Evolutionary conservation across 2,113 vertebrate species (phyloP), one percentile per base, ranked within the genome.

Genomic region (Microtus oregoni): DNA sequence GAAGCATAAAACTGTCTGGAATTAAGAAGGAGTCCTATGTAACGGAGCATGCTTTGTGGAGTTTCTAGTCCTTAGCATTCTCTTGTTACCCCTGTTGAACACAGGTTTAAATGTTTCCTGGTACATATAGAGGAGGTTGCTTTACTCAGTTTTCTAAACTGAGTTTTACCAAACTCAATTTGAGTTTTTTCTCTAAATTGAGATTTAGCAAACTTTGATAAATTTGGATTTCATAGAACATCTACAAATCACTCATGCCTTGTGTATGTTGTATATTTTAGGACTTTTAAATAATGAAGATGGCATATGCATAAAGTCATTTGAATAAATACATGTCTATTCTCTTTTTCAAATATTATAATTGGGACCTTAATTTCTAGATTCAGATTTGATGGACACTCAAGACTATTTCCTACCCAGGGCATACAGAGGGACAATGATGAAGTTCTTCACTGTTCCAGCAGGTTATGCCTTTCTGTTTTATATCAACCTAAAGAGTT

Each of bases 1-100:
- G 94, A 96, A 82, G 47, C 65, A 38, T 89, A 73, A 35, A 96
- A 97, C 85, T 35, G 83, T 91, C 96, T 97, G 96, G 93, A 98
- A 96, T 98, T 96, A 97, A 97, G 98, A 97, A 95, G 91, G 94
- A 87, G 92, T 86, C 67, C 97, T 97, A 87, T 38, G 94, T 92
- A 94, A 86, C 61, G 17, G 52, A 95, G 82, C 92, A 96, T 97
- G 91, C 97, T 97, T 88, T 96, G 87, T 97, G 93, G 83, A 89
- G 97, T 97, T 87, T 70, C 19, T 96, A 92, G 97, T 96, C 47
- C 68, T 96, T 50, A 38, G 61, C 79, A 44, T 22, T 70, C 38
- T 41, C 44, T 52, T 35, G 35, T 92, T 86, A 38, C 41, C 63
- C 90, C 55, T 1, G 1, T 90, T n/a, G 41, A n/a, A 28, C 1